Evolutionary conservation across 1,140 invertebrate genomes (phyloP).

Genomic region (Camponotus floridanus): DNA sequence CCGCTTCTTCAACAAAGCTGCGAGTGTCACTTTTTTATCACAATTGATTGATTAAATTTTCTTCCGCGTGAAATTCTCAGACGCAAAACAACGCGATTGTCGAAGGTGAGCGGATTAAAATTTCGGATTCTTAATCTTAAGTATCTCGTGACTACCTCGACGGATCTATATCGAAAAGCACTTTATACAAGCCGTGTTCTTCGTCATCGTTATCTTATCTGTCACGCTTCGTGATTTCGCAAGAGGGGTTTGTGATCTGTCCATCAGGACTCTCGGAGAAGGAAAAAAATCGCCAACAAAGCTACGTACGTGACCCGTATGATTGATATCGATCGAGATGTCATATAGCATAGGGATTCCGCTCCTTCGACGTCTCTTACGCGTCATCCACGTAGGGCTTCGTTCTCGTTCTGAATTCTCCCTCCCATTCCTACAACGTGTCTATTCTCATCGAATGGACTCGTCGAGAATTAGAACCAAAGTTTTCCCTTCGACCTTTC

Average conservation of each 20-base stretch:
- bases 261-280: no score
- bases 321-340: constrained; percentile 73
- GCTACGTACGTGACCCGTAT: constrained; percentile 49
- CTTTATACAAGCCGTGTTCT: neutral
- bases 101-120: neutral
- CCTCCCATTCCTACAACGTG: neutral
- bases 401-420: constrained; percentile 40
- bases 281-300: constrained; percentile 37
- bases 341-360: constrained; percentile 60
- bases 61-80: neutral
- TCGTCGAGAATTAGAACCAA: neutral
- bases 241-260: neutral
- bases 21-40: constrained; percentile 32
- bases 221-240: neutral
- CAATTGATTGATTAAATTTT: neutral
- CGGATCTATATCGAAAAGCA: neutral
- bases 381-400: constrained; percentile 66
- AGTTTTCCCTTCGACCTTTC: constrained; percentile 10
- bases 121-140: neutral
- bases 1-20: neutral
- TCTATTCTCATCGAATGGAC: constrained; percentile 11
- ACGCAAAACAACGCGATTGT: neutral
- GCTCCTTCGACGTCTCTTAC: constrained; percentile 43
- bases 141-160: neutral
- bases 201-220: constrained; percentile 31